Evolutionary conservation across 2,797 vertebrate genomes (phyloP).

Genomic region (Pangasius krempfi): DNA sequence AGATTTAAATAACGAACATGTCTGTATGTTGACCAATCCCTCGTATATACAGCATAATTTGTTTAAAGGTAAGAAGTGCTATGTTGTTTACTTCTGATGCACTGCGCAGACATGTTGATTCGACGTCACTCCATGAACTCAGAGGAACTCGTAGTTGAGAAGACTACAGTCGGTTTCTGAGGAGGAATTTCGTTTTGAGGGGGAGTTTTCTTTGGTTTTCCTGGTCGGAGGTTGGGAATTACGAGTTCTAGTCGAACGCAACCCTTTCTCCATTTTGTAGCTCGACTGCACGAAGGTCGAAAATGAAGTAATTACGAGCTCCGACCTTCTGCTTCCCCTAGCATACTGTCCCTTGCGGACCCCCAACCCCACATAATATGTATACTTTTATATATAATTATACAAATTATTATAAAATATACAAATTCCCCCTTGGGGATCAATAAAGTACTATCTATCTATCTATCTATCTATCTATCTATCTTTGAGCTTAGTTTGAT

Average conservation of each 20-base stretch:
- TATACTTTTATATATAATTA: too few species aligned
- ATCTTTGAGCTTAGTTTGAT: neutral
- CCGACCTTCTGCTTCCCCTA: neutral
- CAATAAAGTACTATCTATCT: neutral
- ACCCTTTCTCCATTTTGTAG: too few species aligned
- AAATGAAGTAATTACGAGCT: neutral
- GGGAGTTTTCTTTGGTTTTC: neutral
- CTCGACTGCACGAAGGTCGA: neutral
- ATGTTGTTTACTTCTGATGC: neutral
- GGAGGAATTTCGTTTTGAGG: neutral
- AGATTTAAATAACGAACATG: neutral
- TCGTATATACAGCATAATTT: neutral
- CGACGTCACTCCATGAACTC: neutral
- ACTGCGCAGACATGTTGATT: neutral
- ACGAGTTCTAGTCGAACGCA: neutral
- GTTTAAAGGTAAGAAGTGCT: neutral
- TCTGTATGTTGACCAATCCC: neutral
- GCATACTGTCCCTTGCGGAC: too few species aligned
- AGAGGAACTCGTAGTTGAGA: neutral
- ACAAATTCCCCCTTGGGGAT: too few species aligned
- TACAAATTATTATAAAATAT: too few species aligned
- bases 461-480: too few species aligned
- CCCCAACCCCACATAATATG: too few species aligned
- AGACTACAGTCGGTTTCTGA: neutral
- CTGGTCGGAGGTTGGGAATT: neutral